These are phyloP conservation scores for Oedothorax gibbosus DNA, from an alignment of 1,140 invertebrate species.

Conservation along the genomic window DNA sequence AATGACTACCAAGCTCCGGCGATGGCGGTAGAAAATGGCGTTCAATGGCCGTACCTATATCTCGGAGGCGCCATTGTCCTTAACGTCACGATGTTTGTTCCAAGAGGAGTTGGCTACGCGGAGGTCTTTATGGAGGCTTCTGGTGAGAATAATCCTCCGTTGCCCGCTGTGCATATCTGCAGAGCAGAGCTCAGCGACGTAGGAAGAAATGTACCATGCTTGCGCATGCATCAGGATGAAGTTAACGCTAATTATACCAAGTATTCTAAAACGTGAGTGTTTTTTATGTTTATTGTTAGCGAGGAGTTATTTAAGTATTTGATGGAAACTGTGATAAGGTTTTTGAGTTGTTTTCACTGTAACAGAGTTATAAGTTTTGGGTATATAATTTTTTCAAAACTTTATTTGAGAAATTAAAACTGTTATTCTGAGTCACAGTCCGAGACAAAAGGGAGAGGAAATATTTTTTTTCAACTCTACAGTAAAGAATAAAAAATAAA, in stretches of 20 bases:
- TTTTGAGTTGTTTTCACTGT: no score
- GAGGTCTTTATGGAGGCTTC: conserved; percentile 61
- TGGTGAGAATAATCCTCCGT: conserved; percentile 51
- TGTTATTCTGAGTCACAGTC: no score
- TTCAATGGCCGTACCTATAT: conserved; percentile 61
- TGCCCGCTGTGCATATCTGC: conserved; percentile 63
- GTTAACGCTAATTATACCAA: conserved; percentile 61
- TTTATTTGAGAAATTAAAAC: no score
- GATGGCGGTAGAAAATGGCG: conserved; percentile 56
- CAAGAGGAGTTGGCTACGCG: conserved; percentile 52
- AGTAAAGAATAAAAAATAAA: no score
- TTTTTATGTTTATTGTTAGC: no score
- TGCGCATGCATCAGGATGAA: conserved; percentile 58
- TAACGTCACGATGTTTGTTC: conserved; percentile 59
- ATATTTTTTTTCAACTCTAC: no score
- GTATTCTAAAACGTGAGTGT: conserved; percentile 59
- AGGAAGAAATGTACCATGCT: conserved; percentile 62
- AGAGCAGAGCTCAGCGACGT: conserved; percentile 55
- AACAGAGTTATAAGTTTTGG: no score
- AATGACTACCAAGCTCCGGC: conserved; percentile 36
- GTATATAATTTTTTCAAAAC: no score
- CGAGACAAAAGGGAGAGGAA: no score
- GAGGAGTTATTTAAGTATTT: no score
- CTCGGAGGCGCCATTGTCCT: conserved; percentile 61
- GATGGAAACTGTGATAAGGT: no score